Conservation (phyloP, 2,888 invertebrate species). For the Loripinus fragilis region DNA sequence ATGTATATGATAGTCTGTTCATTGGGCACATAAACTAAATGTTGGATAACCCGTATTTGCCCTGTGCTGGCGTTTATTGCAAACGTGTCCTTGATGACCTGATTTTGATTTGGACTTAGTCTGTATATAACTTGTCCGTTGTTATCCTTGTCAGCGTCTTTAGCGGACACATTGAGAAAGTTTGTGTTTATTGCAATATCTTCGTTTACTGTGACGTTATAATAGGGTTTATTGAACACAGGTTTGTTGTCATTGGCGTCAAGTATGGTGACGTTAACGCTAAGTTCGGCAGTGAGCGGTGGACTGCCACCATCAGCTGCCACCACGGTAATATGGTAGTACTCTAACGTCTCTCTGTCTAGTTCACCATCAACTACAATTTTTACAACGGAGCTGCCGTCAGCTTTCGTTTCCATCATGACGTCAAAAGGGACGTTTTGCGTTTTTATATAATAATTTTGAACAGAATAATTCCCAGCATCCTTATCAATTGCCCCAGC, state of each 20-base stretch:
- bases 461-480: constrained; percentile 65
- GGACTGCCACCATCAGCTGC: constrained; percentile 71
- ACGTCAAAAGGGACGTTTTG: constrained; percentile 62
- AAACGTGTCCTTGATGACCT: constrained; percentile 61
- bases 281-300: constrained; percentile 55
- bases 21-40: constrained; percentile 67
- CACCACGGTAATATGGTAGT: constrained; percentile 64
- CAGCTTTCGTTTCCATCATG: constrained; percentile 53
- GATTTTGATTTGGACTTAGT: constrained; percentile 70
- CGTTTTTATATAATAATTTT: constrained; percentile 62
- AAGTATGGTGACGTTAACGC: constrained; percentile 61
- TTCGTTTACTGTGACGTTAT: constrained; percentile 67
- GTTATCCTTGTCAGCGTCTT: constrained; percentile 92
- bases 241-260: constrained; percentile 73
- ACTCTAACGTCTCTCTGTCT: constrained; percentile 68
- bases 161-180: constrained; percentile 88
- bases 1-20: constrained; percentile 63
- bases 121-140: constrained; percentile 87
- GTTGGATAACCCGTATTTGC: constrained; percentile 64
- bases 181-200: constrained; percentile 53
- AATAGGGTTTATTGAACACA: constrained; percentile 60
- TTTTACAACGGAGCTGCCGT: constrained; percentile 66
- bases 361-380: constrained; percentile 64
- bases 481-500: constrained; percentile 68
- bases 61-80: constrained; percentile 68